These are phyloP conservation scores for Camponotus floridanus DNA, from an alignment of 1,140 invertebrate genomes.

Conservation along the genomic window DNA sequence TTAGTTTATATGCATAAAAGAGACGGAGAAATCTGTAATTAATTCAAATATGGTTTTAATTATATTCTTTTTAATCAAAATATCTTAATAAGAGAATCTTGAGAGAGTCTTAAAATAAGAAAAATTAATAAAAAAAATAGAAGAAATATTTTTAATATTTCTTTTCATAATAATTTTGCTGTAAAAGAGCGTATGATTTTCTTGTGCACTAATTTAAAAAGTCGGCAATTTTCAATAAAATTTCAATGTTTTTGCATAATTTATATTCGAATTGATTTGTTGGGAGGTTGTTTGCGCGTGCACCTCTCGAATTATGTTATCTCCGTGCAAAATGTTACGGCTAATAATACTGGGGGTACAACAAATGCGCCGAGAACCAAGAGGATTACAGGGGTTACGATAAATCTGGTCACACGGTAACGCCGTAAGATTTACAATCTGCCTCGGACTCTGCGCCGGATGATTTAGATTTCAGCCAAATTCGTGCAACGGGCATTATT, in stretches of 20 bases:
- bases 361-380: conserved; percentile 56
- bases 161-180: not conserved
- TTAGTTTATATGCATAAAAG: not conserved
- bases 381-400: conserved; percentile 61
- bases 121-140: not conserved
- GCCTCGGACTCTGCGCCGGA: conserved; percentile 53
- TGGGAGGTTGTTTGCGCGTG: not conserved
- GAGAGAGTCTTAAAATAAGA: not conserved
- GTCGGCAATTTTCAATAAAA: not conserved
- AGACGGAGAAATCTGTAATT: not conserved
- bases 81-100: not conserved
- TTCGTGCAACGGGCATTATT: conserved; percentile 63
- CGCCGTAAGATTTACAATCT: conserved; percentile 70
- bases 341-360: conserved; percentile 63
- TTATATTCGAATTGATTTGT: conserved; percentile 19
- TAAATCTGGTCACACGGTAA: conserved; percentile 63
- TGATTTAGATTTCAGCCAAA: conserved; percentile 68
- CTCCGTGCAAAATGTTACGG: conserved; percentile 47
- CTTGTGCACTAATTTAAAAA: not conserved
- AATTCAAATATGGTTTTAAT: conserved; percentile 2
- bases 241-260: not conserved
- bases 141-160: conserved; percentile 3
- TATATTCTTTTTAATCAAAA: not conserved
- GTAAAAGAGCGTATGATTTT: not conserved
- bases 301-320: conserved; percentile 22